Conservation (phyloP, 2,797 vertebrate species). For the Eupleurogrammus muticus region DNA sequence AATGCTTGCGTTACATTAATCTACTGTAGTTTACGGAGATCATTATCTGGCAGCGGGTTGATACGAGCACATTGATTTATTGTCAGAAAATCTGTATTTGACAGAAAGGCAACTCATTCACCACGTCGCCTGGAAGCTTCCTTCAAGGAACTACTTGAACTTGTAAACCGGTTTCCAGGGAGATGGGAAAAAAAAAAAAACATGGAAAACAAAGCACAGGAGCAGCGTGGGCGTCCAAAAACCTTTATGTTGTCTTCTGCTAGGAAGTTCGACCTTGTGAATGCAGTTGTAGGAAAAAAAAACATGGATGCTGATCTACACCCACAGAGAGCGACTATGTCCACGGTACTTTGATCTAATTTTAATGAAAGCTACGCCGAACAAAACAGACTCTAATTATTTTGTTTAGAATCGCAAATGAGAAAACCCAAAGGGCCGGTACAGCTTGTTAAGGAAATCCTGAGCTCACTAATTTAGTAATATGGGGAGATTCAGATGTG, state of each 20-base stretch:
- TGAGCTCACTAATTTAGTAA: too few species aligned
- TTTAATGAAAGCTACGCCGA: constrained; percentile 63
- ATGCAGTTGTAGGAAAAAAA: constrained; percentile 30
- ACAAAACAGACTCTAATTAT: constrained; percentile 77
- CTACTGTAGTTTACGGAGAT: constrained; percentile 27
- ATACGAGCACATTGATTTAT: constrained; percentile 27
- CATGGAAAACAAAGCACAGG: constrained; percentile 39
- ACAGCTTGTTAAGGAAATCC: too few species aligned
- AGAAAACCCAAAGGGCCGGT: constrained; percentile 55
- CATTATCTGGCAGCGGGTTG: constrained; percentile 34
- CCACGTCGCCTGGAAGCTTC: constrained; percentile 27
- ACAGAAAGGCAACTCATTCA: constrained; percentile 25
- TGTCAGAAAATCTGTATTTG: constrained; percentile 23
- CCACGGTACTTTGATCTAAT: constrained; percentile 60
- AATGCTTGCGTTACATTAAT: constrained; percentile 22
- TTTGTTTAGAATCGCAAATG: constrained; percentile 73
- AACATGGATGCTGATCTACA: constrained; percentile 8
- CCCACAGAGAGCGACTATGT: constrained; percentile 15
- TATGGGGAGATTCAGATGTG: too few species aligned
- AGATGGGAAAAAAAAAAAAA: constrained; percentile 44
- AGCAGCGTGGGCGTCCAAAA: constrained; percentile 27
- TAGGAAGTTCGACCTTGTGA: constrained; percentile 20
- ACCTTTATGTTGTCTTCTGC: constrained; percentile 19
- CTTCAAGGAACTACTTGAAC: constrained; percentile 37
- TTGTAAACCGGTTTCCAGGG: constrained; percentile 27